Evolutionary conservation across 2,888 invertebrate genomes (phyloP), one percentile per base, ranked within the genome.

Genomic region (Anticlea derivata): DNA sequence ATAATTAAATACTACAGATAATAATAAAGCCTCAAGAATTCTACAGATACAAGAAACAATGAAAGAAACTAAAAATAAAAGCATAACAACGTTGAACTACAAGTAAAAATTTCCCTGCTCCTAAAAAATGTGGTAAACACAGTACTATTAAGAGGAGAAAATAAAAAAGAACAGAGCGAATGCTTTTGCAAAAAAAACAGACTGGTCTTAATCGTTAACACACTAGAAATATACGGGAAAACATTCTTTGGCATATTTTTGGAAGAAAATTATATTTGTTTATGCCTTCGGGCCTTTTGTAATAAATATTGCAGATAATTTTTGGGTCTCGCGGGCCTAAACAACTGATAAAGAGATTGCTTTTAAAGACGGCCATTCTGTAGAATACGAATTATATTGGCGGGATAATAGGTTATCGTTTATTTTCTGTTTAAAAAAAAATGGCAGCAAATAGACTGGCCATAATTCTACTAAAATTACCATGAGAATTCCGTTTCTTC

Each of bases 301-400:
- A 20, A 46, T 46, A 51, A 46, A 51, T 46, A 39, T 33, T 20
- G 10, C n/a, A 31, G 24, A 30, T 33, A 30, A 44, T 22, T 23
- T 24, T 23, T 3, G 13, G 23, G 27, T 22, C 11, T 10, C 20
- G 26, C 13, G 30, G 23, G 23, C 13, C 29, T n/a, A 50, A 27
- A 35, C 17, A 38, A 11, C 44, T 33, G 44, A 50, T 43, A 50
- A 43, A 30, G 11, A 22, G 12, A 33, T 34, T 47, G 12, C 12
- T 47, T 39, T 47, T 12, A 22, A 7, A 31, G 1, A 5, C 2
- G n/a, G 12, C 20, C 8, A 3, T 17, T 10, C 6, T 7, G 5
- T n/a, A 29, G 3, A 13, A 23, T 27, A 37, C n/a, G n/a, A n/a
- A n/a, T 37, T 24, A 12, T 29, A 23, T 20, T 17, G 7, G 39